phyloP scores from a whole-genome alignment of 2,888 invertebrate species.

The Chrysolina haemoptera region DNA sequence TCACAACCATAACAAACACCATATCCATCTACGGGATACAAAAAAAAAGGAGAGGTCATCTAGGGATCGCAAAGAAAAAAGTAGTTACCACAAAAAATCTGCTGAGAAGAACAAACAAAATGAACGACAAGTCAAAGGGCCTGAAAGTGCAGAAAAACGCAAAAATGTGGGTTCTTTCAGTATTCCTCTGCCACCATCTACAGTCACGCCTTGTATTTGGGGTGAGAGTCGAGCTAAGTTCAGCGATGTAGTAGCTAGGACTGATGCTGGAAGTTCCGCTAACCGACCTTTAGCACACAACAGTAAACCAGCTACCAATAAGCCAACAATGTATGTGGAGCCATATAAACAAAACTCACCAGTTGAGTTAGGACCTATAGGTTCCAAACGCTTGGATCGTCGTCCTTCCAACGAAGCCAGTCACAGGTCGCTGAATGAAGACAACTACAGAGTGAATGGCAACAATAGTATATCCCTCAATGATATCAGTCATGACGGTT shows the following conservation, averaged over 20 bases:
- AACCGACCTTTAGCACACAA: constrained; percentile 37
- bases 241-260: constrained; percentile 75
- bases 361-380: constrained; percentile 70
- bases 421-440: constrained; percentile 40
- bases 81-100: constrained; percentile 47
- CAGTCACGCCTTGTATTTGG: constrained; percentile 69
- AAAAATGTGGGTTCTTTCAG: constrained; percentile 51
- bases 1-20: constrained; percentile 45
- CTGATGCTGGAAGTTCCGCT: constrained; percentile 62
- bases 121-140: constrained; percentile 48
- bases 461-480: constrained; percentile 41
- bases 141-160: constrained; percentile 32
- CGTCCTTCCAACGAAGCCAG: constrained; percentile 35
- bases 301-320: constrained; percentile 47
- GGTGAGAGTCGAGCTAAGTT: constrained; percentile 74
- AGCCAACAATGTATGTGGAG: constrained; percentile 67
- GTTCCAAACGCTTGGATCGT: constrained; percentile 62
- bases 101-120: constrained; percentile 49
- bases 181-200: constrained; percentile 56
- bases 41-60: constrained; percentile 54
- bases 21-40: constrained; percentile 40
- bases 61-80: constrained; percentile 63
- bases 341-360: constrained; percentile 63
- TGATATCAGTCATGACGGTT: constrained; percentile 34
- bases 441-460: constrained; percentile 44